Conservation (phyloP, 2,113 vertebrate genomes). For the Archocentrus centrarchus region DNA sequence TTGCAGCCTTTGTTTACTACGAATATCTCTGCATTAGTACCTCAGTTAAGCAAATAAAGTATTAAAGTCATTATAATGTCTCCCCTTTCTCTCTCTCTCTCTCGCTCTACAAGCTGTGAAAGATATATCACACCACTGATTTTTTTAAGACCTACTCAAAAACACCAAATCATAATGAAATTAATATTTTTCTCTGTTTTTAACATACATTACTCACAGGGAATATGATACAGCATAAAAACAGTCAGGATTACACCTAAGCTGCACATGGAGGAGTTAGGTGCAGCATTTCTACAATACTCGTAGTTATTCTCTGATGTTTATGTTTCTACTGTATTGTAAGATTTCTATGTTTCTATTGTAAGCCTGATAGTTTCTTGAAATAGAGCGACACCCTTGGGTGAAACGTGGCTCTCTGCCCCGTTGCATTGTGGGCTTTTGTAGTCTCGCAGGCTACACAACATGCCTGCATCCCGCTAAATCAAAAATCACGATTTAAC, state of each 20-base stretch:
- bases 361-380: slow-evolving; percentile 4
- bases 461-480: neutral
- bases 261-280: neutral
- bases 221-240: neutral
- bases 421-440: slow-evolving; percentile 59
- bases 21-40: neutral
- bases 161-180: neutral
- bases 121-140: neutral
- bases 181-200: neutral
- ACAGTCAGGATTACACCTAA: neutral
- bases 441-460: neutral
- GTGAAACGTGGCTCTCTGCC: slow-evolving; percentile 17
- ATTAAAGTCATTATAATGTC: neutral
- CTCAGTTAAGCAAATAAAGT: neutral
- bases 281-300: neutral
- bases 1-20: neutral
- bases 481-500: neutral
- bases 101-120: too few species aligned
- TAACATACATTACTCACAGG: neutral
- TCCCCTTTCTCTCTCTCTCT: neutral
- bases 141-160: neutral
- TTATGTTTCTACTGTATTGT: neutral
- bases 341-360: neutral
- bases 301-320: neutral
- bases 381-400: slow-evolving; percentile 69